These are phyloP conservation scores for Tridacna crocea DNA, from an alignment of 2,888 invertebrate genomes.

Conservation along the genomic window DNA sequence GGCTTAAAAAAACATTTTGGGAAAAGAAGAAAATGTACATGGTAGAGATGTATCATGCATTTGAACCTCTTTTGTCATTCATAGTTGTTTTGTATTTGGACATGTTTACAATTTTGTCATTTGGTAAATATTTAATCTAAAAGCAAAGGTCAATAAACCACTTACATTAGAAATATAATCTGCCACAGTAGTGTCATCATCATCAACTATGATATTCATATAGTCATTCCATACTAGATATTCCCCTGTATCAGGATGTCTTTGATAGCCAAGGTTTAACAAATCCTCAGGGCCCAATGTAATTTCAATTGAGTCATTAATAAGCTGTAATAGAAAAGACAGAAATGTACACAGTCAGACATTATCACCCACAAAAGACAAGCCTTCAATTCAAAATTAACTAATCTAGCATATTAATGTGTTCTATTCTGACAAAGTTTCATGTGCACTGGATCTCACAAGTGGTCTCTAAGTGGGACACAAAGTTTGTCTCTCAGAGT, in stretches of 20 bases:
- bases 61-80: neutral
- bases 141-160: neutral
- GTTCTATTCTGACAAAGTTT: no score
- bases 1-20: neutral
- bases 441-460: no score
- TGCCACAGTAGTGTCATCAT: slow-evolving; percentile 38
- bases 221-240: slow-evolving; percentile 53
- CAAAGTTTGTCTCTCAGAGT: no score
- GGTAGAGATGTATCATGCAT: no score
- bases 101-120: no score
- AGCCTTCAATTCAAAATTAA: no score
- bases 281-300: slow-evolving; percentile 51
- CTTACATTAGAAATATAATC: slow-evolving; percentile 47
- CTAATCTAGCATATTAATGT: no score
- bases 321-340: slow-evolving; percentile 3
- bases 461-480: no score
- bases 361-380: no score
- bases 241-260: slow-evolving; percentile 31
- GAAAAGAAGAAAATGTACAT: neutral
- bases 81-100: no score
- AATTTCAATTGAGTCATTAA: slow-evolving; percentile 7
- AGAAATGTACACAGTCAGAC: neutral
- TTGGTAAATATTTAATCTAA: no score
- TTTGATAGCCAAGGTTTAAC: slow-evolving; percentile 44
- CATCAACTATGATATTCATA: slow-evolving; percentile 57